Base-by-base conservation (phyloP, 1,140 invertebrate species). In the Macrosteles quadrilineatus region DNA sequence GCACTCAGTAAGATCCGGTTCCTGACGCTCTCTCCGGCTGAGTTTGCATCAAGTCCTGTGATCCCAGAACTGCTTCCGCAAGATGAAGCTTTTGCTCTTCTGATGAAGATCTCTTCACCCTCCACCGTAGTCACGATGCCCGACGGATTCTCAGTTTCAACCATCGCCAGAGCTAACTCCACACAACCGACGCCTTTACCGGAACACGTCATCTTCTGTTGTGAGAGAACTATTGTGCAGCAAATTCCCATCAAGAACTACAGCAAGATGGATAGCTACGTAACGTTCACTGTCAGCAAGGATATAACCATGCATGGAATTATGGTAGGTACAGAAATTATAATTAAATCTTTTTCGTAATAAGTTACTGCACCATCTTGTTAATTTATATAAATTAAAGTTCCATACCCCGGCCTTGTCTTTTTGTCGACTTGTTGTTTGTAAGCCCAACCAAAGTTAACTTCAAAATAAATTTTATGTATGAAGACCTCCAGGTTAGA, bases 11-110 rank as follows among this genome's bases (percentile, higher is more conserved):
- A 89, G 78, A 88, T 91, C 59, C 82, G 90, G 27, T 94, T 94
- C 80, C 82, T 94, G 0, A 91, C 89, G 0, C 80, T 94, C 73
- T 88, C 86, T 0, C 87, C 91, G 0, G 85, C 91, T 76, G 87
- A 93, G 81, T 94, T 94, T 79, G 91, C 91, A 1, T 88, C 90
- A 75, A 90, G 90, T 0, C 89, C 91, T 2, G 91, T 88, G 0
- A 83, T 86, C 23, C 91, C 90, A 0, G 82, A 83, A 30, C 78
- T 94, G 1, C 82, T 94, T 17, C 85, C 86, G 0, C 86, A 89
- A 78, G 84, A 90, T 21, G 92, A 95, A 78, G 87, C 89, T 12
- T 89, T 91, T 74, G 86, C 89, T 0, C 88, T 94, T 55, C 81
- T 94, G 0, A 91, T 93, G 86, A 92, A 93, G 77, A 91, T 93